A percentile compares a stretch with the other conserved stretches of the same genome.
These are phyloP conservation scores for Sminthurides bifidus DNA, from an alignment of 1,140 invertebrate genomes.

Conservation along the genomic window DNA sequence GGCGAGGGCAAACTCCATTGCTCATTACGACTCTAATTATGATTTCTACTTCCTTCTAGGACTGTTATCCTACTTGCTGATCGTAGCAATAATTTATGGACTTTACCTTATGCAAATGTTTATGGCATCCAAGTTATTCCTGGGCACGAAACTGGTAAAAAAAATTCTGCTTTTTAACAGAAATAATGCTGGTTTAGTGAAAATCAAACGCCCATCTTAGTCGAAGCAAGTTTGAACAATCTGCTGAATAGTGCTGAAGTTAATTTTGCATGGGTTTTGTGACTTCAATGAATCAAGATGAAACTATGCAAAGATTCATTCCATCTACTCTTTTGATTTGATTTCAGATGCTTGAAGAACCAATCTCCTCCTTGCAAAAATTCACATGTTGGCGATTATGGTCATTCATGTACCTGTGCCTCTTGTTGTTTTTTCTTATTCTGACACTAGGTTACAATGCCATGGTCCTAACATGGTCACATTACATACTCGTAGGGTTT, in stretches of 20 bases:
- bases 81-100: neutral
- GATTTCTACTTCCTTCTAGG: neutral
- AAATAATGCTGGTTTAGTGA: no score
- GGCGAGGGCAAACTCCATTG: no score
- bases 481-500: neutral
- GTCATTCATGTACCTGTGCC: neutral
- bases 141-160: neutral
- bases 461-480: neutral
- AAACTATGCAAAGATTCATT: no score
- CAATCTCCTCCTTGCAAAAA: neutral
- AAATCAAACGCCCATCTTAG: no score
- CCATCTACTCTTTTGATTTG: no score
- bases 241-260: no score
- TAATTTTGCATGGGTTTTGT: no score
- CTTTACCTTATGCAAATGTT: conserved; percentile 1
- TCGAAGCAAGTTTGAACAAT: no score
- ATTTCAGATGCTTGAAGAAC: neutral
- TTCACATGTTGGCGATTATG: conserved; percentile 4
- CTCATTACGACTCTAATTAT: no score
- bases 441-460: neutral
- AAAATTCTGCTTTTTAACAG: no score
- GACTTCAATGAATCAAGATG: no score
- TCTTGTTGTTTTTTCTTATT: neutral
- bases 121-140: neutral
- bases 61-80: neutral